Percentiles rank a stretch among this genome's conserved stretches.
These are phyloP conservation scores for Microcebus griseorufus DNA, from an alignment of 2,113 vertebrate genomes.

Conservation along the genomic window DNA sequence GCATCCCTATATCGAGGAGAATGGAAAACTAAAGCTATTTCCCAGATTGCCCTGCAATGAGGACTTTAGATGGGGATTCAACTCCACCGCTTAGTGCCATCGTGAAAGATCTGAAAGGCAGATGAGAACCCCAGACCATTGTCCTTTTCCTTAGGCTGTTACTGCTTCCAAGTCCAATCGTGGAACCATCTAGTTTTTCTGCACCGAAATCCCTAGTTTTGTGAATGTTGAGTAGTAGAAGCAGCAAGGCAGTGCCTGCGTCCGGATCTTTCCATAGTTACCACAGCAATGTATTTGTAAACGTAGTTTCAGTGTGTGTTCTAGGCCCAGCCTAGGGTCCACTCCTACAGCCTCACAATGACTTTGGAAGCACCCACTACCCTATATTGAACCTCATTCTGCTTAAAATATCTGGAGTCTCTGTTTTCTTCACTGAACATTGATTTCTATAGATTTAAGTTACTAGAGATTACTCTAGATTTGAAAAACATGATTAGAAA, in stretches of 20 bases:
- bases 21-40: neutral
- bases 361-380: neutral
- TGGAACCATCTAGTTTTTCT: fast-evolving
- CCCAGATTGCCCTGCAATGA: neutral
- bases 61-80: neutral
- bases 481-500: neutral
- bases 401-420: neutral
- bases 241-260: neutral
- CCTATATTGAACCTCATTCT: neutral
- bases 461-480: neutral
- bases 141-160: neutral
- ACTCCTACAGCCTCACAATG: too few species aligned
- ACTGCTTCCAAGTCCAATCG: neutral
- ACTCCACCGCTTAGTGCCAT: neutral
- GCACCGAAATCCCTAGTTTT: neutral
- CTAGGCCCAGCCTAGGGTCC: neutral
- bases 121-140: neutral
- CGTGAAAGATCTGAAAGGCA: neutral
- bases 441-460: neutral
- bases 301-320: neutral
- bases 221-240: neutral
- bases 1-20: neutral
- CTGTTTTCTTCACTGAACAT: neutral
- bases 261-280: neutral
- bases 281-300: neutral